Percentiles rank a stretch among this genome's conserved stretches.
phyloP scores from a whole-genome alignment of 1,140 invertebrate genomes.

The Neodiprion virginianus region DNA sequence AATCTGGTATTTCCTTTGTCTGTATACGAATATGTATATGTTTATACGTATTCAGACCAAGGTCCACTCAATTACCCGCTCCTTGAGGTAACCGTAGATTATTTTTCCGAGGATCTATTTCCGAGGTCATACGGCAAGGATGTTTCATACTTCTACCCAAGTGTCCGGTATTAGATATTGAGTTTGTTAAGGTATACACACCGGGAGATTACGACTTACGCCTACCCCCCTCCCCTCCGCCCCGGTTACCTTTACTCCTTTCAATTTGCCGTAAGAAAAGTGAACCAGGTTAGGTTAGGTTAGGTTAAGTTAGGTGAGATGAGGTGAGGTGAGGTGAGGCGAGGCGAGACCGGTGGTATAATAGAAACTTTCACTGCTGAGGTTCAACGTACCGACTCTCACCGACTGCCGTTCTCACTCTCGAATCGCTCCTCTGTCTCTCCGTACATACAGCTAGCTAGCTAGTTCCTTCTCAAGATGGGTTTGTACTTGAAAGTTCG shows the following conservation, averaged over 20 bases:
- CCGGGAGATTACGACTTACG: no score
- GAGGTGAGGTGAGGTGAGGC: conserved; percentile 50
- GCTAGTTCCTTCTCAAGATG: background rate
- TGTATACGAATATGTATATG: background rate
- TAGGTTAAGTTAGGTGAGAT: conserved; percentile 8
- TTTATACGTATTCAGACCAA: background rate
- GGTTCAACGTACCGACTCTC: conserved; percentile 58
- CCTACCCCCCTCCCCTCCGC: no score
- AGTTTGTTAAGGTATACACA: no score
- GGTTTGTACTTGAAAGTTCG: background rate
- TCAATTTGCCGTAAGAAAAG: conserved; percentile 1
- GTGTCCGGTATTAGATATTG: no score
- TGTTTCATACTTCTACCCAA: no score
- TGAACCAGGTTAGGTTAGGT: conserved; percentile 21
- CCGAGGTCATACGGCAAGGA: no score
- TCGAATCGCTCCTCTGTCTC: background rate
- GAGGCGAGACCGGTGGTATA: conserved; percentile 64
- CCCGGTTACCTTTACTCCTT: no score
- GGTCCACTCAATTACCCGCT: no score
- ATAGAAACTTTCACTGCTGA: conserved; percentile 63
- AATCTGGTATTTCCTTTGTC: background rate
- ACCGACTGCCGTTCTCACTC: conserved; percentile 4
- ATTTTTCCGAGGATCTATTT: no score
- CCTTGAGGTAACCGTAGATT: no score
- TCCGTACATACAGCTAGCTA: no score